Percentiles rank a stretch among this genome's conserved stretches.
Evolutionary conservation across 2,113 vertebrate genomes (phyloP).

Genomic region (Halcyon senegalensis): DNA sequence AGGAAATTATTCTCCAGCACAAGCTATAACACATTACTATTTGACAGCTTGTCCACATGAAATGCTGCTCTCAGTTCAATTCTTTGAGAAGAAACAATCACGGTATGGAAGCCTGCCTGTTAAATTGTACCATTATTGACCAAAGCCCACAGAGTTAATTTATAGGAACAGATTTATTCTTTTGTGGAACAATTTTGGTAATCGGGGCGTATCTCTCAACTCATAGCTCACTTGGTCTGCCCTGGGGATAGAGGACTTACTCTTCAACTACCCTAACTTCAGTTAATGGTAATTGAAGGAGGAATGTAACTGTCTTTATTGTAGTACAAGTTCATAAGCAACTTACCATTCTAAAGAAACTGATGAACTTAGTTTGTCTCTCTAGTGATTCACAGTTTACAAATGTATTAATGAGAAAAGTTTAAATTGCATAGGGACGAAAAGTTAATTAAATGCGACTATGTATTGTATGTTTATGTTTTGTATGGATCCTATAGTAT

Average conservation of each 20-base stretch:
- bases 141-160: background rate
- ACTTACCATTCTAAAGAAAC: background rate
- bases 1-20: background rate
- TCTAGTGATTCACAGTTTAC: constrained; percentile 1
- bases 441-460: background rate
- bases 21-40: background rate
- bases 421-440: background rate
- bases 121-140: background rate
- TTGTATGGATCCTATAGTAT: background rate
- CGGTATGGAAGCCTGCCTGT: background rate
- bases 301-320: background rate
- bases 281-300: background rate
- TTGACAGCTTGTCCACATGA: background rate
- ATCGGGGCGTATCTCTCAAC: background rate
- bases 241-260: background rate
- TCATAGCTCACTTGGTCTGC: background rate
- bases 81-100: background rate
- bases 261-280: background rate
- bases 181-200: background rate
- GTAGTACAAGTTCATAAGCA: background rate
- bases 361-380: background rate
- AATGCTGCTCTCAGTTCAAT: background rate
- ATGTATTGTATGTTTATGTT: background rate
- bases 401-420: background rate
- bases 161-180: background rate